Conservation (phyloP, 1,140 invertebrate species). For the Callitettix versicolor region DNA sequence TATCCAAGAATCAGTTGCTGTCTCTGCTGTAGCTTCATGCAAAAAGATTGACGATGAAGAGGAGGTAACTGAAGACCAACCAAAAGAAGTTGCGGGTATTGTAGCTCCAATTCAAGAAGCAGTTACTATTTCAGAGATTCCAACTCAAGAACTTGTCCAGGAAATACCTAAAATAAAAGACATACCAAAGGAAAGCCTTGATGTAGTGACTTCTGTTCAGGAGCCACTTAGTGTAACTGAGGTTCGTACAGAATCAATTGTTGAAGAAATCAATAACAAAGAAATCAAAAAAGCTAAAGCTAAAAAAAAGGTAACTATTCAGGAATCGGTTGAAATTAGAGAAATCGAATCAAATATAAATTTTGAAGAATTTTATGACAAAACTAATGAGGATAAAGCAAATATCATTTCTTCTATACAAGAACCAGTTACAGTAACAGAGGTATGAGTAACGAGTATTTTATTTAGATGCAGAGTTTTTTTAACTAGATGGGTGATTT, state of each 20-base stretch:
- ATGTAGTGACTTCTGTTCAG: conserved; percentile 3
- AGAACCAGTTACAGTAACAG: conserved; percentile 13
- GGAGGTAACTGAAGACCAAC: conserved; percentile 31
- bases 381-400: background rate
- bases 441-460: conserved; percentile 8
- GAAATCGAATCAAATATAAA: conserved; percentile 3
- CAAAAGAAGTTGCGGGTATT: conserved; percentile 24
- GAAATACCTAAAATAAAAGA: conserved; percentile 12
- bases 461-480: too few species aligned
- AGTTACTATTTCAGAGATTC: conserved; percentile 35
- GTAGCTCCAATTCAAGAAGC: conserved; percentile 28
- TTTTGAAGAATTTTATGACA: background rate
- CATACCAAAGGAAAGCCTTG: conserved; percentile 3
- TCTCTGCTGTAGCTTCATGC: conserved; percentile 46
- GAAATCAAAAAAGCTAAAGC: conserved; percentile 14
- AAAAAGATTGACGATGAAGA: conserved; percentile 47
- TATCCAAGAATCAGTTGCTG: conserved; percentile 43
- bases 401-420: conserved; percentile 9
- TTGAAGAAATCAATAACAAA: conserved; percentile 20
- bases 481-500: too few species aligned
- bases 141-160: conserved; percentile 27
- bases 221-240: conserved; percentile 15
- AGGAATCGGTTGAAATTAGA: conserved; percentile 13
- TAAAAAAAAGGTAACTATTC: conserved; percentile 16
- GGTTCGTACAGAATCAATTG: conserved; percentile 14